Evolutionary conservation across 2,797 vertebrate genomes (phyloP).

Genomic region (Heteromormyrus szaboi): DNA sequence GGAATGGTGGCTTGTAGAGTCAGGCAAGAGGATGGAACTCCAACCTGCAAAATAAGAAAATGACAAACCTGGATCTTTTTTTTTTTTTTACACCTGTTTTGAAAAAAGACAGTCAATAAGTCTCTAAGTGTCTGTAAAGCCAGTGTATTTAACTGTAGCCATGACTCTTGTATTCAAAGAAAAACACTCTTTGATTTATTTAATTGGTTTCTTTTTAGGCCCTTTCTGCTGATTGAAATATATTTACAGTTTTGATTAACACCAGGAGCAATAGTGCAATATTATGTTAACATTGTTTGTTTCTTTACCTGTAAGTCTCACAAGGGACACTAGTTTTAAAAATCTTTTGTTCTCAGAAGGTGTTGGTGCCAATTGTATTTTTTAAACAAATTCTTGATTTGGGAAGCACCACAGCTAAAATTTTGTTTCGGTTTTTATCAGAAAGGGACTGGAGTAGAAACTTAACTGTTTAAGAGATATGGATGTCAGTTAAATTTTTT

Average conservation of each 20-base stretch:
- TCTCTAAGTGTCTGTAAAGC: conserved; percentile 49
- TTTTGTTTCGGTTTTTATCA: neutral
- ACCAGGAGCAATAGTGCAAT: conserved; percentile 14
- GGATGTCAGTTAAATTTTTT: neutral
- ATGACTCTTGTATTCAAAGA: conserved; percentile 63
- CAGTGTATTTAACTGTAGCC: conserved; percentile 74
- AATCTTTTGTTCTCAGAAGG: conserved; percentile 9
- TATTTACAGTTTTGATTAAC: conserved; percentile 8
- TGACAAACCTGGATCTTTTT: conserved; percentile 21
- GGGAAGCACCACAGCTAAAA: neutral
- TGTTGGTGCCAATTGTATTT: conserved; percentile 61
- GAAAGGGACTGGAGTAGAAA: neutral
- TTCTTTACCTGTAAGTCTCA: neutral
- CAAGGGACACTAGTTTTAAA: neutral
- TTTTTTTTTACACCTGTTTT: conserved; percentile 38
- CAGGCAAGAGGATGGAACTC: conserved; percentile 6
- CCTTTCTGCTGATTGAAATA: conserved; percentile 11
- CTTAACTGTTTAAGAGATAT: conserved; percentile 6
- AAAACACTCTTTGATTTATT: conserved; percentile 66
- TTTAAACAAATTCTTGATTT: conserved; percentile 19
- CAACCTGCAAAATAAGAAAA: conserved; percentile 28
- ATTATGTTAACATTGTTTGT: conserved; percentile 18
- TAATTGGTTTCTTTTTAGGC: conserved; percentile 31
- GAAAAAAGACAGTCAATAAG: conserved; percentile 34
- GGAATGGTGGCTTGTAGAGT: neutral